phyloP scores from a whole-genome alignment of 2,888 invertebrate species.

The Hyposoter didymator region DNA sequence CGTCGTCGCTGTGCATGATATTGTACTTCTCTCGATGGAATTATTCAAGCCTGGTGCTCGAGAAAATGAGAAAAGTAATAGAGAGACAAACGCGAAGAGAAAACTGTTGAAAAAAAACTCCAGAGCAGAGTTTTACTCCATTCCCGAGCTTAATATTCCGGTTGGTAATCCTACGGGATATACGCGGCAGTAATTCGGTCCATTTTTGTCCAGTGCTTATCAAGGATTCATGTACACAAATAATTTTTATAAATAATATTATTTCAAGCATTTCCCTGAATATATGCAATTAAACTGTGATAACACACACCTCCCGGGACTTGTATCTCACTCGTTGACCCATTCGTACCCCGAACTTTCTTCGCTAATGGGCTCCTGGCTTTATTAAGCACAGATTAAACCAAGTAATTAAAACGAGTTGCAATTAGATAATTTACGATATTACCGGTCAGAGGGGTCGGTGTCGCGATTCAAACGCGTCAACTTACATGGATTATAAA shows the following conservation, averaged over 20 bases:
- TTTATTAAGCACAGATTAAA: conserved; percentile 71
- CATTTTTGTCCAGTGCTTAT: conserved; percentile 47
- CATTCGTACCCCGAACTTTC: conserved; percentile 26
- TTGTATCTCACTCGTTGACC: conserved; percentile 58
- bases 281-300: conserved; percentile 62
- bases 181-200: conserved; percentile 41
- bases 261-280: conserved; percentile 53
- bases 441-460: conserved; percentile 45
- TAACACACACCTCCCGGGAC: conserved; percentile 43
- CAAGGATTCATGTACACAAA: conserved; percentile 52
- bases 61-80: conserved; percentile 54
- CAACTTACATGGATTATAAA: conserved; percentile 5
- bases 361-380: conserved; percentile 66
- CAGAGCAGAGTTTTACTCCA: conserved; percentile 15
- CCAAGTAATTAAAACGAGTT: conserved; percentile 69
- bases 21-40: conserved; percentile 48
- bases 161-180: conserved; percentile 32
- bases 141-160: conserved; percentile 34
- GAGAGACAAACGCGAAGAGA: conserved; percentile 12
- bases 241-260: conserved; percentile 53
- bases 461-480: conserved; percentile 49
- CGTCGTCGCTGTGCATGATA: conserved; percentile 16
- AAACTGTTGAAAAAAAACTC: conserved; percentile 17
- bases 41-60: conserved; percentile 47
- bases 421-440: conserved; percentile 68